Base-by-base conservation (phyloP, 1,140 invertebrate genomes). In the Listronotus bonariensis region DNA sequence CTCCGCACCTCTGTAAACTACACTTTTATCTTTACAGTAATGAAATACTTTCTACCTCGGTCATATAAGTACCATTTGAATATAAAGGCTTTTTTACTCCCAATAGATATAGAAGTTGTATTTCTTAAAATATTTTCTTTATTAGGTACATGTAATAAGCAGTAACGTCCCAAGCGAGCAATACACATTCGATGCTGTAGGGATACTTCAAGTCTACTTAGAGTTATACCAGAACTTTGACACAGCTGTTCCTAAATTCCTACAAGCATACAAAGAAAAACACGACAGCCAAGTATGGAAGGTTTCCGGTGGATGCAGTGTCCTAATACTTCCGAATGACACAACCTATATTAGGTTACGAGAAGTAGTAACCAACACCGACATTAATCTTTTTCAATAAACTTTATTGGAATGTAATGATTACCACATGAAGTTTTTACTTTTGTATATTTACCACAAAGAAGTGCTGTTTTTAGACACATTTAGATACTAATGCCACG, bases 161-260 rank as follows among this genome's bases (percentile, higher is more conserved):
- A 26, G 17, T 11, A 53, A 38, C 14, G 51, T 53, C 6, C 51
- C 51, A 6, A 36, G 9, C 14, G 32, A 15, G n/a, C 1, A 36
- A 12, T 53, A 53, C 51, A 14, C 11, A 14, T 53, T 36, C 9
- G 36, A 34, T 34, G 51, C 51, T 14, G 51, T 53, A 12, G 51
- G 51, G 1, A 53, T 53, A 7, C 51, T 53, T 8, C 51, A 53
- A 14, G 31, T 53, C 0, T 45, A 18, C n/a, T 45, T 45, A n/a
- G 42, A 45, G 8, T 8, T 45, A 8, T 14, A 45, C 8, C n/a
- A 45, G 8, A 18, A 45, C 18, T 45, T 45, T 45, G 42, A 18
- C n/a, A 45, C 8, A 18, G 42, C 42, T 7, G 8, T 45, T 45
- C 42, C 42, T 8, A 45, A 18, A 18, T 45, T 45, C 14, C n/a